These are phyloP conservation scores for Notocelia uddmanniana DNA, from an alignment of 2,888 invertebrate genomes.

Conservation along the genomic window DNA sequence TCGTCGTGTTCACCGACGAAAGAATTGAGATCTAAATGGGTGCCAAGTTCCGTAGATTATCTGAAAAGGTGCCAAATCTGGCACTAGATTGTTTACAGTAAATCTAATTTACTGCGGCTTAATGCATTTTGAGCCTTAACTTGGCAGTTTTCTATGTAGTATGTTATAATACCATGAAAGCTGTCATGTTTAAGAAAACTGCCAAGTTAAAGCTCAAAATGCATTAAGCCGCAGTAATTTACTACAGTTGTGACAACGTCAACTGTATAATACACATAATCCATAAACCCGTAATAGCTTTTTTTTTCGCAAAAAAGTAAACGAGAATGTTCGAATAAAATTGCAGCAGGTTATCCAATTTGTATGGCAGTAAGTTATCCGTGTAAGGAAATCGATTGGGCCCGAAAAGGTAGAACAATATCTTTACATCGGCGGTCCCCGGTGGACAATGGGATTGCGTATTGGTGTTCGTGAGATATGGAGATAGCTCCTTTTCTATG, in stretches of 20 bases:
- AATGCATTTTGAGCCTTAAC: too few species aligned
- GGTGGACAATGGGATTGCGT: slow-evolving; percentile 29
- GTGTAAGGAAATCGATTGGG: slow-evolving; percentile 41
- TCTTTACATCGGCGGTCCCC: slow-evolving; percentile 35
- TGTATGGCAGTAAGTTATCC: slow-evolving; percentile 39
- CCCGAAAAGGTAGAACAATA: slow-evolving; percentile 44
- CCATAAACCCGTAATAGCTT: neutral
- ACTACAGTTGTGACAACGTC: neutral
- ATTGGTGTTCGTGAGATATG: slow-evolving; percentile 40
- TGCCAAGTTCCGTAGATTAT: too few species aligned
- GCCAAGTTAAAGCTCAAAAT: too few species aligned
- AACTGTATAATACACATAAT: neutral
- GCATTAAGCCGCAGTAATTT: too few species aligned
- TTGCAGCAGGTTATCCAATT: slow-evolving; percentile 28
- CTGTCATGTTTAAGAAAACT: too few species aligned
- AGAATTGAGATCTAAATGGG: too few species aligned
- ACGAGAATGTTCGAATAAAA: slow-evolving; percentile 23
- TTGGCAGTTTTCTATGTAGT: too few species aligned
- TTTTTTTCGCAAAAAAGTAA: neutral
- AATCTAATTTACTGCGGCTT: too few species aligned
- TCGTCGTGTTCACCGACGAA: too few species aligned
- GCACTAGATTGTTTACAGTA: too few species aligned
- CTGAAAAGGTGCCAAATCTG: too few species aligned
- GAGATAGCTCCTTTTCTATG: slow-evolving; percentile 39
- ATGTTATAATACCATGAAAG: too few species aligned